These are phyloP conservation scores for Mya arenaria DNA, from an alignment of 1,140 invertebrate genomes.

Conservation along the genomic window DNA sequence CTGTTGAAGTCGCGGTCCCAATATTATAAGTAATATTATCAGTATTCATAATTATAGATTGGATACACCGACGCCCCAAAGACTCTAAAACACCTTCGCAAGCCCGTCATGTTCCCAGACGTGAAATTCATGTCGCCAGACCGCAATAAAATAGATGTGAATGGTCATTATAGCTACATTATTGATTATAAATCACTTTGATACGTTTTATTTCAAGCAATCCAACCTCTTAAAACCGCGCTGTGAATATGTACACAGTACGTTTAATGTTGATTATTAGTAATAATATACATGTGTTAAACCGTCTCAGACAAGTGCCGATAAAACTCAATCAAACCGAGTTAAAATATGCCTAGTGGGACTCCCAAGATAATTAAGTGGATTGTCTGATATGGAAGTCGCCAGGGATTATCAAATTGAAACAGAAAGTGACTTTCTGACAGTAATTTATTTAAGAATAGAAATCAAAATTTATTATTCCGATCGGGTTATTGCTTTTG, in stretches of 20 bases:
- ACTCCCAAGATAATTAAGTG: slow-evolving; percentile 43
- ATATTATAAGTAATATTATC: background rate
- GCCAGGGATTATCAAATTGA: slow-evolving; percentile 32
- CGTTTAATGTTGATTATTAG: slow-evolving; percentile 27
- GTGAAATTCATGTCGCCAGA: background rate
- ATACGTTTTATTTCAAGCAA: slow-evolving; percentile 25
- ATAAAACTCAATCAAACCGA: background rate
- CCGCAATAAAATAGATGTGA: slow-evolving; percentile 41
- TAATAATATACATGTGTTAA: slow-evolving; percentile 50
- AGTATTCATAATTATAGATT: background rate
- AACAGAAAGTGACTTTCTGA: too few relatives aligned
- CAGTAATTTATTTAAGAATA: too few relatives aligned
- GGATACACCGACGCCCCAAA: background rate
- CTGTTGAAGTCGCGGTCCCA: background rate
- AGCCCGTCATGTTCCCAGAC: background rate
- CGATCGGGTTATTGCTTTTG: too few relatives aligned
- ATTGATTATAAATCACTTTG: slow-evolving; percentile 55
- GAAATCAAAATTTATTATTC: too few relatives aligned
- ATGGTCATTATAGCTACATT: slow-evolving; percentile 41
- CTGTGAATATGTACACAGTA: slow-evolving; percentile 28
- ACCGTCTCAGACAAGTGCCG: slow-evolving; percentile 2
- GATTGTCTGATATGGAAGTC: slow-evolving; percentile 31
- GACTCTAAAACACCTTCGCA: background rate
- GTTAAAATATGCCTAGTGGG: slow-evolving; percentile 15
- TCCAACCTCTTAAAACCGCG: slow-evolving; percentile 13